Conservation (phyloP, 2,888 invertebrate species). For the Drosophila multiciliata region DNA sequence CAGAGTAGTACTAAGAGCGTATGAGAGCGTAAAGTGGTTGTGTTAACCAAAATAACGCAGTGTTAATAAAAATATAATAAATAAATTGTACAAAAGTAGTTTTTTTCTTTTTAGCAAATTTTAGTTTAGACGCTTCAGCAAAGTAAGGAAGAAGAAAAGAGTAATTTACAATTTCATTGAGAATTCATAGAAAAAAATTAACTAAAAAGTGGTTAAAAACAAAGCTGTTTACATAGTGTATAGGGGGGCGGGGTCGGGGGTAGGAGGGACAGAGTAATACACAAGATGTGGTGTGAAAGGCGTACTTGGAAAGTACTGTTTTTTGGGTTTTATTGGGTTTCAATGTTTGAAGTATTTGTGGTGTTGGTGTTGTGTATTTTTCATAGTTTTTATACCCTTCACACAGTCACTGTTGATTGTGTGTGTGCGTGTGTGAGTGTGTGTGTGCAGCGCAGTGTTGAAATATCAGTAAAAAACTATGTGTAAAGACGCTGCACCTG, state of each 20-base stretch:
- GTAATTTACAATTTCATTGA: conserved; percentile 26
- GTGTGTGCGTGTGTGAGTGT: conserved; percentile 22
- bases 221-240: conserved; percentile 47
- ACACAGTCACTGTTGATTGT: conserved; percentile 43
- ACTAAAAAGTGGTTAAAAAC: conserved; percentile 22
- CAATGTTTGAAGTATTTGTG: conserved; percentile 24
- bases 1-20: conserved; percentile 73
- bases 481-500: not conserved
- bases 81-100: not conserved
- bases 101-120: conserved; percentile 17
- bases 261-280: conserved; percentile 13
- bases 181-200: conserved; percentile 15
- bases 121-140: conserved; percentile 22
- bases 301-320: conserved; percentile 35
- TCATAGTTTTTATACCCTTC: conserved; percentile 76
- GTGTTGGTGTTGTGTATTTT: conserved; percentile 36
- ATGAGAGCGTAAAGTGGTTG: conserved; percentile 59
- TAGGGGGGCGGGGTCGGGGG: conserved; percentile 7
- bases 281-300: conserved; percentile 29
- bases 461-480: conserved; percentile 14
- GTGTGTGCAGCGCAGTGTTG: conserved; percentile 16
- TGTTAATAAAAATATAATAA: not conserved
- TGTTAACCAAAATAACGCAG: conserved; percentile 37
- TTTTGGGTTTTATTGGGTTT: conserved; percentile 10
- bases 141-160: conserved; percentile 19